Evolutionary conservation across 2,888 invertebrate species (phyloP).

Genomic region (Drosophila demipolita): DNA sequence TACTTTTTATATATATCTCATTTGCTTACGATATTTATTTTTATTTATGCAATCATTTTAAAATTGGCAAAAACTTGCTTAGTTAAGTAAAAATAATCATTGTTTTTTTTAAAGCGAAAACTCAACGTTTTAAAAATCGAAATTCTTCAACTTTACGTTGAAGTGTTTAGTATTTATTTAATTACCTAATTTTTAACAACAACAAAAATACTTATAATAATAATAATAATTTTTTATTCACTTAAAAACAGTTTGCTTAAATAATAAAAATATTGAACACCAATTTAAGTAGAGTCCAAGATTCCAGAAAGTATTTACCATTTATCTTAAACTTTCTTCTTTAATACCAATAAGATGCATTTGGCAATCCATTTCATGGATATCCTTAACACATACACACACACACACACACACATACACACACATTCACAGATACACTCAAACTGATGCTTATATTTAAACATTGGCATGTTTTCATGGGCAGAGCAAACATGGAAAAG

Average conservation of each 20-base stretch:
- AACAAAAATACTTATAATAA: not conserved
- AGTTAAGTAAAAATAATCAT: not conserved
- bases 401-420: conserved; percentile 3
- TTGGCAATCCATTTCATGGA: conserved; percentile 25
- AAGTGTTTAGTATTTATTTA: not conserved
- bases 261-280: not conserved
- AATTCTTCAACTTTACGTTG: fast-evolving
- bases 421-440: not conserved
- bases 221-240: not conserved
- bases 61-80: not conserved
- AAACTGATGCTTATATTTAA: conserved; percentile 34
- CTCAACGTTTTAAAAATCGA: not conserved
- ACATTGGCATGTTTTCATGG: conserved; percentile 38
- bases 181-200: not conserved
- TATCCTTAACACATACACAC: not conserved
- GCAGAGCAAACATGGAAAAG: conserved; percentile 22
- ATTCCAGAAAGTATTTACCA: not conserved
- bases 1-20: fast-evolving
- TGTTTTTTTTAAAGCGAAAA: fast-evolving
- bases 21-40: not conserved
- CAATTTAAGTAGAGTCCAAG: not conserved
- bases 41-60: not conserved
- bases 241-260: not conserved
- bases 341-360: conserved; percentile 10
- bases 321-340: not conserved